These are phyloP conservation scores for Mythimna ferrago DNA, from an alignment of 2,888 invertebrate genomes.

Conservation along the genomic window DNA sequence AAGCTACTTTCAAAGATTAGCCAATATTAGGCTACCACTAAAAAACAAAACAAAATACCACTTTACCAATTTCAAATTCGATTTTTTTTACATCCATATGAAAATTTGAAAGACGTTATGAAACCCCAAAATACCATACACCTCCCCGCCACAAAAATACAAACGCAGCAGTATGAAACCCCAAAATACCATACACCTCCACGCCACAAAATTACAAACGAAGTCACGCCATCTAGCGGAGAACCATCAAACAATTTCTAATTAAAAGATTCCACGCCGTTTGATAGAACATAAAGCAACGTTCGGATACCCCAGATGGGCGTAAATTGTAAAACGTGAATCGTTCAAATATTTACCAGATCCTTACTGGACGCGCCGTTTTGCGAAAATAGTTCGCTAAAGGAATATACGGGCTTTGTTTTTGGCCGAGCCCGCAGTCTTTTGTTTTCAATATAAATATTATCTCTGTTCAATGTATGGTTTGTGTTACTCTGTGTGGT, in stretches of 20 bases:
- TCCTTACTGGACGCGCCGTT: slow-evolving; percentile 75
- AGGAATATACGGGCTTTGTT: slow-evolving; percentile 62
- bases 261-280: slow-evolving; percentile 77
- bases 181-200: neutral
- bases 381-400: slow-evolving; percentile 61
- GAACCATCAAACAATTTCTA: slow-evolving; percentile 61
- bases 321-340: slow-evolving; percentile 84
- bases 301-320: slow-evolving; percentile 72
- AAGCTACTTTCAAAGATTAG: too few relatives aligned
- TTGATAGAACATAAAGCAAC: slow-evolving; percentile 76
- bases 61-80: too few relatives aligned
- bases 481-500: too few relatives aligned
- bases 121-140: neutral
- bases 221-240: slow-evolving; percentile 34
- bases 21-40: too few relatives aligned
- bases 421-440: slow-evolving; percentile 21
- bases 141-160: neutral
- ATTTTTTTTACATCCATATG: too few relatives aligned
- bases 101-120: too few relatives aligned
- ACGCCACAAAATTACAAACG: neutral
- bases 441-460: slow-evolving; percentile 18
- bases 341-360: slow-evolving; percentile 84
- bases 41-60: too few relatives aligned
- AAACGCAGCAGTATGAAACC: neutral
- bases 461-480: neutral